phyloP scores from a whole-genome alignment of 1,140 invertebrate species.

The Oryzaephilus surinamensis region DNA sequence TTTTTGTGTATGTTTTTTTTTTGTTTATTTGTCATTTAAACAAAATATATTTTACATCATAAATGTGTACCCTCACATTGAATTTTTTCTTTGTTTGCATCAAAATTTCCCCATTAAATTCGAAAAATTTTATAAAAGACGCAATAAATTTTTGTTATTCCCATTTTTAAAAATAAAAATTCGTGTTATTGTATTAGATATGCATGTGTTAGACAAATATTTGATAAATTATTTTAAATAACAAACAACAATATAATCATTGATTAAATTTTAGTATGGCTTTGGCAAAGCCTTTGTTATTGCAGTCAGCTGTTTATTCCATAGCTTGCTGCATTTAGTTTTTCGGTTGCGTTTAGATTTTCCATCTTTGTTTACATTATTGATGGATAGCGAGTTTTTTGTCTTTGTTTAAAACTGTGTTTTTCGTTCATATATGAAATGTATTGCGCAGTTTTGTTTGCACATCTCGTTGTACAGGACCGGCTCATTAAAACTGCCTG shows the following conservation, averaged over 20 bases:
- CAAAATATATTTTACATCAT: neutral
- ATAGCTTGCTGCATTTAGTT: too few relatives aligned
- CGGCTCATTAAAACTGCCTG: too few relatives aligned
- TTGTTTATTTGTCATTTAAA: neutral
- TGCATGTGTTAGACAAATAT: neutral
- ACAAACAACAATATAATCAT: neutral
- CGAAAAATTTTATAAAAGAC: too few relatives aligned
- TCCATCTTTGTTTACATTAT: too few relatives aligned
- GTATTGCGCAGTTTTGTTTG: too few relatives aligned
- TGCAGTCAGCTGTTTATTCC: conserved; percentile 21
- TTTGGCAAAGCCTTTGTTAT: conserved; percentile 17
- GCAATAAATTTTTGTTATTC: too few relatives aligned
- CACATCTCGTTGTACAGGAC: too few relatives aligned
- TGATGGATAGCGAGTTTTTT: too few relatives aligned
- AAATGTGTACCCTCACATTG: conserved; percentile 11
- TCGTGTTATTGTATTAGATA: neutral
- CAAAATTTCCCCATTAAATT: neutral
- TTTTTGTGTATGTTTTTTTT: neutral
- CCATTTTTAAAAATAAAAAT: neutral
- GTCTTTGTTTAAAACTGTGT: too few relatives aligned
- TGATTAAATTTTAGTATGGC: conserved; percentile 2
- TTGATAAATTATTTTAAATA: neutral
- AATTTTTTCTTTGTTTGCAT: neutral
- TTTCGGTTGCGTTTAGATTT: too few relatives aligned
- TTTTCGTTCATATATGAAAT: too few relatives aligned